Evolutionary conservation across 2,888 invertebrate species (phyloP).

Genomic region (Temnothorax ravouxi): DNA sequence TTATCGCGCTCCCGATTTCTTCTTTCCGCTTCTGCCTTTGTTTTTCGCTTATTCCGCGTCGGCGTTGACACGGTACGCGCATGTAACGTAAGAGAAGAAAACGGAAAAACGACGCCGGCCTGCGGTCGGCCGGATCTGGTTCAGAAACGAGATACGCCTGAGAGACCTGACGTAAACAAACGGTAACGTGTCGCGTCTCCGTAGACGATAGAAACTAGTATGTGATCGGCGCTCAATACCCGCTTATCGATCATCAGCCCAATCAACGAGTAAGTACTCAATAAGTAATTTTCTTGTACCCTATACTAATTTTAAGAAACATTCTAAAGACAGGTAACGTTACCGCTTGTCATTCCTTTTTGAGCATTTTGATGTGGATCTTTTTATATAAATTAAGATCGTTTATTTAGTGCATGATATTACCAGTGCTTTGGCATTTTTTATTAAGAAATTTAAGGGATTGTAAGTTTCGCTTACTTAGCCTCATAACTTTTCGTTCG

Average conservation of each 20-base stretch:
- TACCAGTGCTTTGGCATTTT: neutral
- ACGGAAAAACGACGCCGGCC: conserved; percentile 83
- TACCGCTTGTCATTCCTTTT: neutral
- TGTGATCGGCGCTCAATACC: conserved; percentile 59
- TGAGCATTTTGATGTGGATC: neutral
- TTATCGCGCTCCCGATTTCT: conserved; percentile 26
- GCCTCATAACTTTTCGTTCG: neutral
- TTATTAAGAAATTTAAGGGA: neutral
- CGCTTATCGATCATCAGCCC: conserved; percentile 49
- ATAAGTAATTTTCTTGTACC: neutral
- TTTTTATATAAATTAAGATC: neutral
- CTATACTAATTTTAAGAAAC: neutral
- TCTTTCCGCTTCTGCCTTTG: conserved; percentile 45
- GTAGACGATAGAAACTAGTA: conserved; percentile 70
- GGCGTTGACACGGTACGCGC: conserved; percentile 63
- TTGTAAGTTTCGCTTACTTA: neutral
- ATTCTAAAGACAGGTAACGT: neutral
- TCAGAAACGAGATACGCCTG: conserved; percentile 86
- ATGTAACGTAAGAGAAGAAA: conserved; percentile 80
- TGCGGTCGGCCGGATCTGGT: conserved; percentile 84
- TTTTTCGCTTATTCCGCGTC: conserved; percentile 76
- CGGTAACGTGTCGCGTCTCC: conserved; percentile 73
- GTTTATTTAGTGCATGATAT: neutral
- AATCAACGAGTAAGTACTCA: conserved; percentile 30
- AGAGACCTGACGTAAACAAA: conserved; percentile 82